These are phyloP conservation scores for Seriola quinqueradiata DNA, from an alignment of 2,113 vertebrate species.

Conservation along the genomic window DNA sequence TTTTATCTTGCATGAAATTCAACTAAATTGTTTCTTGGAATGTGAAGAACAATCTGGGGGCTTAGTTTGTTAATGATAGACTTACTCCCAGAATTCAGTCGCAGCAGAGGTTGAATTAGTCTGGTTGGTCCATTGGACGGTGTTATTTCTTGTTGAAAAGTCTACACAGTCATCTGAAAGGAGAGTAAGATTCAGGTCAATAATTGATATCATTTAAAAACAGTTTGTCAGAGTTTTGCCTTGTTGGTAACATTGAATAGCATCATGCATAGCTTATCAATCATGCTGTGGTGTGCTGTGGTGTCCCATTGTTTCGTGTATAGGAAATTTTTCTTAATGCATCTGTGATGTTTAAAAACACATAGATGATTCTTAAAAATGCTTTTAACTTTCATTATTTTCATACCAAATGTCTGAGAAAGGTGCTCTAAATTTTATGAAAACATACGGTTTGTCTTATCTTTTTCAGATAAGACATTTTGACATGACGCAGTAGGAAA, in stretches of 20 bases:
- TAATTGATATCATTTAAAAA: neutral
- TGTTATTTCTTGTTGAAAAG: conserved; percentile 57
- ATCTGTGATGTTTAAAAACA: no score
- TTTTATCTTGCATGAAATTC: neutral
- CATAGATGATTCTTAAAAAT: no score
- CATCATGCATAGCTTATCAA: neutral
- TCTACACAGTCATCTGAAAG: conserved; percentile 74
- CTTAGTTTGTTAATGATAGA: neutral
- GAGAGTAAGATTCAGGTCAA: neutral
- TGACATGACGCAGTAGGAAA: no score
- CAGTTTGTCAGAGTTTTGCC: neutral
- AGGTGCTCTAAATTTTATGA: no score
- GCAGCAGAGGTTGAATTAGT: conserved; percentile 71
- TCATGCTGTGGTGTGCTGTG: neutral
- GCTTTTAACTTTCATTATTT: no score
- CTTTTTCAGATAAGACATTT: no score
- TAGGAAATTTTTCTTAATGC: no score
- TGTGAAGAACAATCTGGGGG: neutral
- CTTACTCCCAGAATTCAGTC: conserved; percentile 85
- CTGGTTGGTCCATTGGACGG: conserved; percentile 43
- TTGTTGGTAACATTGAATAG: neutral
- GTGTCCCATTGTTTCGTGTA: no score
- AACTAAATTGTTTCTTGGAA: neutral
- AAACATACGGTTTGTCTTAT: no score
- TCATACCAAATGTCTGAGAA: no score